These are phyloP conservation scores for Parnassius orleans DNA, from an alignment of 2,888 invertebrate genomes.

Conservation along the genomic window DNA sequence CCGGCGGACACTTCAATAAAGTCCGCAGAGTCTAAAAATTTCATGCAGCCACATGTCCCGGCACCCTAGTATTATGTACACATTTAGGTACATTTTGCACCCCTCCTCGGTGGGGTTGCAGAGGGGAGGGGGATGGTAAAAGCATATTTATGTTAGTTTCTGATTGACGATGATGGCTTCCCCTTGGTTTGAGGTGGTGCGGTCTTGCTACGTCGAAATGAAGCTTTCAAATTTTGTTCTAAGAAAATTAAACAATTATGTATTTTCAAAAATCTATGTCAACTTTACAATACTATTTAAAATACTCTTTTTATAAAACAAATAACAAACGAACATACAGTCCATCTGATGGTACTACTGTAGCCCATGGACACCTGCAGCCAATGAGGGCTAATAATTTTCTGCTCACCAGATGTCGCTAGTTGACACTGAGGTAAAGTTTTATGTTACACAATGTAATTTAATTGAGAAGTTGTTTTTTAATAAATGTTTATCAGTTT, in stretches of 20 bases:
- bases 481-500: too few species aligned
- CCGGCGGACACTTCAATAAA: conserved; percentile 26
- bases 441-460: too few species aligned
- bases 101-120: conserved; percentile 26
- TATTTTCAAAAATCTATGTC: background rate
- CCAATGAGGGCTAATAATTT: too few species aligned
- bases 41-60: conserved; percentile 43
- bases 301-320: too few species aligned
- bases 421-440: too few species aligned
- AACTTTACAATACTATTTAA: too few species aligned
- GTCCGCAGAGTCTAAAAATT: conserved; percentile 44
- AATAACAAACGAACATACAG: too few species aligned
- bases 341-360: too few species aligned
- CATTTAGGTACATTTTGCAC: conserved; percentile 33
- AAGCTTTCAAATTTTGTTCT: conserved; percentile 1
- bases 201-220: conserved; percentile 40
- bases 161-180: conserved; percentile 69
- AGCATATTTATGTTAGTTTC: conserved; percentile 78
- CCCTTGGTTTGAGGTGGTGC: conserved; percentile 52
- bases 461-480: too few species aligned
- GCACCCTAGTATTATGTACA: conserved; percentile 27
- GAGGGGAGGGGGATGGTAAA: conserved; percentile 39
- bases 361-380: too few species aligned
- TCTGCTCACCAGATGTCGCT: too few species aligned
- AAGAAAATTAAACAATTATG: background rate